Conservation (phyloP, 2,113 vertebrate species). For the Pelmatolapia mariae region DNA sequence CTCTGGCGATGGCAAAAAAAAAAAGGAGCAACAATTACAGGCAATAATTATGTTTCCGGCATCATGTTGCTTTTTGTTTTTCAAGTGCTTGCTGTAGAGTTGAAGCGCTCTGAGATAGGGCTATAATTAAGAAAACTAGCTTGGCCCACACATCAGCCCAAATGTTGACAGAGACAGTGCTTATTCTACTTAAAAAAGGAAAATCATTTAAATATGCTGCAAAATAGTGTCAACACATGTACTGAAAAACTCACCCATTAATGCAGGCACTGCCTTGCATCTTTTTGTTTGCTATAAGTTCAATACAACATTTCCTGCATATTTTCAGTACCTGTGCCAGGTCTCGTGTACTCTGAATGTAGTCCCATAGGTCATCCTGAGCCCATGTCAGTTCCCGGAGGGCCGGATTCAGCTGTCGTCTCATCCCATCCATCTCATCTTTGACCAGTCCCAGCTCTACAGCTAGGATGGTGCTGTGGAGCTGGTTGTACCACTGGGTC, state of each 20-base stretch:
- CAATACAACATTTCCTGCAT: background rate
- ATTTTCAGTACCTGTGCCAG: slow-evolving; percentile 45
- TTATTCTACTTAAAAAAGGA: background rate
- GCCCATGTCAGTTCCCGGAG: slow-evolving; percentile 65
- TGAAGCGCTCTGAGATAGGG: background rate
- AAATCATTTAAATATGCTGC: background rate
- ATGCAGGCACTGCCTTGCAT: background rate
- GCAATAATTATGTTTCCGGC: background rate
- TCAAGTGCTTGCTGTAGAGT: background rate
- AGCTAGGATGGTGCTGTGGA: slow-evolving; percentile 62
- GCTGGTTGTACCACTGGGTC: slow-evolving; percentile 68
- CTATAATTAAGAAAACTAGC: background rate
- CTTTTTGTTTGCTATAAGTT: background rate
- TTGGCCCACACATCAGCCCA: background rate
- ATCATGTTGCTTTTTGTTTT: background rate
- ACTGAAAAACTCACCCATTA: background rate
- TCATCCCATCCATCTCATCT: slow-evolving; percentile 54
- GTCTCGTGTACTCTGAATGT: slow-evolving; percentile 61
- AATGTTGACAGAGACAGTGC: background rate
- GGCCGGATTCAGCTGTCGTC: slow-evolving; percentile 57
- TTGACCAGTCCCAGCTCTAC: slow-evolving; percentile 62
- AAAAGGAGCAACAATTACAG: background rate
- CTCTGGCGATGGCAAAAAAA: slow-evolving; percentile 24
- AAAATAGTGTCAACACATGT: background rate
- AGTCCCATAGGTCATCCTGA: slow-evolving; percentile 63